A percentile compares a stretch with the other conserved stretches of the same genome.
These are phyloP conservation scores for Trissolcus japonicus DNA, from an alignment of 2,888 invertebrate species.

Conservation along the genomic window DNA sequence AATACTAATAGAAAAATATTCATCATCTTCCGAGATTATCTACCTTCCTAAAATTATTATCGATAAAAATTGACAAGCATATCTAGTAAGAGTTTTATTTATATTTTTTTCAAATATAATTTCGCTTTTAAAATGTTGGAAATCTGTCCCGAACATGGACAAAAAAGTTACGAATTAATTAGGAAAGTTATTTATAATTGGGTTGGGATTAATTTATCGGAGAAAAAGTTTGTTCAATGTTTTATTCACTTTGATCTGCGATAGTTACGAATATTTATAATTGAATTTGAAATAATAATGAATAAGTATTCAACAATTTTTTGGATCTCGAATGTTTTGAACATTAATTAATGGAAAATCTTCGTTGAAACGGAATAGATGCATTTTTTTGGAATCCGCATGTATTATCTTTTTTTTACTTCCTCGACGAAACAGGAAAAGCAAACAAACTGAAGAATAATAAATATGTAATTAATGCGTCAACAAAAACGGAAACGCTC, in stretches of 20 bases:
- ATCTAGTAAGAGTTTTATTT: too few species aligned
- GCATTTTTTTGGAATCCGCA: constrained; percentile 20
- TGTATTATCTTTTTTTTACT: constrained; percentile 41
- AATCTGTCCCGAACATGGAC: constrained; percentile 45
- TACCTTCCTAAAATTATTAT: too few species aligned
- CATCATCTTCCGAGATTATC: too few species aligned
- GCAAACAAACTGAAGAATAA: constrained; percentile 46
- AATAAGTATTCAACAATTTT: too few species aligned
- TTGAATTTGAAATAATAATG: not conserved
- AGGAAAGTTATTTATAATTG: constrained; percentile 53
- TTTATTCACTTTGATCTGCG: not conserved
- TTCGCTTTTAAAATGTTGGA: constrained; percentile 37
- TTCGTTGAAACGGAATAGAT: constrained; percentile 24
- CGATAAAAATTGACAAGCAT: too few species aligned
- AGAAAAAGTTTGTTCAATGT: constrained; percentile 3
- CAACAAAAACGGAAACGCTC: constrained; percentile 52
- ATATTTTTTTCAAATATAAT: too few species aligned
- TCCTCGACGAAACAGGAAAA: constrained; percentile 46
- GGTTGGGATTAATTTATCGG: constrained; percentile 45
- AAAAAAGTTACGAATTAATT: constrained; percentile 41
- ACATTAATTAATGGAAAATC: constrained; percentile 47
- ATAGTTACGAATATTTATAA: not conserved
- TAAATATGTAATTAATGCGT: constrained; percentile 56
- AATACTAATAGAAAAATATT: too few species aligned
- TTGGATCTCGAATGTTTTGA: not conserved